Evolutionary conservation across 2,113 vertebrate genomes (phyloP), one percentile per base, ranked within the genome.

Genomic region (Himantopus leucocephalus): DNA sequence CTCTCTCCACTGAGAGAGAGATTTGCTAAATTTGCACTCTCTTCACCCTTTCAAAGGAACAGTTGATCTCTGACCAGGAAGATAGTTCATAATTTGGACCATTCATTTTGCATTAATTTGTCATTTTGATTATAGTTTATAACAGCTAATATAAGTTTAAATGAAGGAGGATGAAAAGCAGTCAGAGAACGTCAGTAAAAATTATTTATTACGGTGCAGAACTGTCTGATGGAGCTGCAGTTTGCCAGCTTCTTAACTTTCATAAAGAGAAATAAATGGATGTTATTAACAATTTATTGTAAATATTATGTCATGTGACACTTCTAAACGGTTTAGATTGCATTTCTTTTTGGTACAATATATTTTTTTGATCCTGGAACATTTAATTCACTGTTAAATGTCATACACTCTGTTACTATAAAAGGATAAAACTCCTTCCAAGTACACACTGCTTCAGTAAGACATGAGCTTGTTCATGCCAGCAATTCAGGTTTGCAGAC

Each of bases 381-480:
- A 66, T 66, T 66, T 68, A 92, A 79, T 80, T 95, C 53, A 45
- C 20, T 0, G 0, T 83, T 79, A 87, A 88, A 80, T 80, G 37
- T 70, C 41, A 73, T 62, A 23, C n/a, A 79, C 0, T 71, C 55
- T 59, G 16, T 88, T 92, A 90, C 92, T 80, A 64, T 94, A 94
- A 95, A 95, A 94, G 85, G 83, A 50, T 43, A 68, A 83, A 94
- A 88, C 30, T 88, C 6, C 35, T 91, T 88, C 71, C 58, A 94
- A 92, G 88, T 70, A 83, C 91, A 73, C 53, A n/a, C 32, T 85
- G 64, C 77, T 92, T 94, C 78, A 85, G 34, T 45, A 62, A 76
- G 72, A 83, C 50, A 39, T 59, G 47, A 77, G 43, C 7, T 79
- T 72, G 15, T 34, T 82, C 48, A 32, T 88, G 48, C 72, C 92